These are phyloP conservation scores for Andricus quercusramuli DNA, from an alignment of 2,888 invertebrate species.

Conservation along the genomic window DNA sequence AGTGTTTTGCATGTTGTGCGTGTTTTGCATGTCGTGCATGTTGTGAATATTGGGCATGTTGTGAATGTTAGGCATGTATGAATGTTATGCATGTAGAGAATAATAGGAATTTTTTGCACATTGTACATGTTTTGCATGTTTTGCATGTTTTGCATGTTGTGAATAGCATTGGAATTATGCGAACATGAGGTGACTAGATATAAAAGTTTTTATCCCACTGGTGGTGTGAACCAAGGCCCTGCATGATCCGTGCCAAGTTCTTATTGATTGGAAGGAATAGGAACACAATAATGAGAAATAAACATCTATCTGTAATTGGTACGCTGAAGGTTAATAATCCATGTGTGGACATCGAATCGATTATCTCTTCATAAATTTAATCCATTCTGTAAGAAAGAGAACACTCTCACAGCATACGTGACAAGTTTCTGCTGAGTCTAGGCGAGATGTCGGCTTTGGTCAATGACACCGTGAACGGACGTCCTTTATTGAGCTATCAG, in stretches of 20 bases:
- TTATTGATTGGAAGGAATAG: conserved; percentile 43
- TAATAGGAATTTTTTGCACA: too few relatives aligned
- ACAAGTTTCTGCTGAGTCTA: neutral
- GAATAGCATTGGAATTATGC: conserved; percentile 20
- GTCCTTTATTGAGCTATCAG: conserved; percentile 55
- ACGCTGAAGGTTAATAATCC: conserved; percentile 48
- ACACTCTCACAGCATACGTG: conserved; percentile 17
- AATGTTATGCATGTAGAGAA: too few relatives aligned
- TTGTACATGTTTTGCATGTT: neutral
- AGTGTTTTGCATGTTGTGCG: too few relatives aligned
- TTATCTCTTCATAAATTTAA: conserved; percentile 55
- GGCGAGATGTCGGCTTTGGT: conserved; percentile 27
- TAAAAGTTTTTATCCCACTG: conserved; percentile 1
- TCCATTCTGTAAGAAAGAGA: conserved; percentile 18
- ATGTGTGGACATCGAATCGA: conserved; percentile 48
- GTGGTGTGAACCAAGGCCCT: conserved; percentile 35
- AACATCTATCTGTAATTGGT: conserved; percentile 9
- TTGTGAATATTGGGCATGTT: too few relatives aligned
- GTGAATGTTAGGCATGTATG: too few relatives aligned
- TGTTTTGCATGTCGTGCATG: too few relatives aligned
- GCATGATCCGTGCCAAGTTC: conserved; percentile 44
- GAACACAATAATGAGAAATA: conserved; percentile 30
- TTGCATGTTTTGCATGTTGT: neutral
- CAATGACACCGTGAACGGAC: conserved; percentile 20
- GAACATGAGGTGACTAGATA: conserved; percentile 4